Base-by-base conservation (phyloP, 2,888 invertebrate species). In the Nomada flava region DNA sequence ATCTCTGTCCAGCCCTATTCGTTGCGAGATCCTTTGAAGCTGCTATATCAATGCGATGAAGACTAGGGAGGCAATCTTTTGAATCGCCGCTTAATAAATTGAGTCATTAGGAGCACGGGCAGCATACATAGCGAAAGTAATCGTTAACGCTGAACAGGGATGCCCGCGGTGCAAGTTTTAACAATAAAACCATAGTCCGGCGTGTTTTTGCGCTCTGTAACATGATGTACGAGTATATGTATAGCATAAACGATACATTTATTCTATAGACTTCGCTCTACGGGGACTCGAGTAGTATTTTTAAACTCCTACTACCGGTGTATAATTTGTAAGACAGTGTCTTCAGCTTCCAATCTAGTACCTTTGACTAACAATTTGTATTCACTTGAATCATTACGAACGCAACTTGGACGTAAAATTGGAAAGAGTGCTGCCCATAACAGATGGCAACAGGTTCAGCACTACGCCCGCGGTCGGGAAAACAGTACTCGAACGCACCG, bases 61-160 rank as follows among this genome's bases (percentile, higher is more conserved):
- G 67, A 62, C 55, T 62, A 52, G 23, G 55, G 59, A 73, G 73
- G 29, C 42, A 65, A 75, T 60, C 72, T 71, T 75, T 84, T 79
- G 74, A 86, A 81, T 72, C 65, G 63, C 59, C 67, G 47, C 70
- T 77, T 76, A 81, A 86, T 86, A 81, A 86, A 86, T 74, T 81
- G 76, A 79, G 69, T 71, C 76, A 72, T 86, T 86, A 81, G 52
- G 13, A 44, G 53, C 76, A 74, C 63, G 59, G 63, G 42, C 63
- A 60, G 53, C 68, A 62, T 72, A 44, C 74, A 67, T 69, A 79
- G 64, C 57, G 73, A 71, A 76, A 71, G 72, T 73, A 84, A 81
- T 76, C 59, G 52, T 63, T 29, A 62, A 20, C 13, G 23, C 47
- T 68, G 55, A 42, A 69, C 15, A 20, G 26, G 29, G 50, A 20